Conservation (phyloP, 2,888 invertebrate genomes). For the Pollenia griseotomentosa region DNA sequence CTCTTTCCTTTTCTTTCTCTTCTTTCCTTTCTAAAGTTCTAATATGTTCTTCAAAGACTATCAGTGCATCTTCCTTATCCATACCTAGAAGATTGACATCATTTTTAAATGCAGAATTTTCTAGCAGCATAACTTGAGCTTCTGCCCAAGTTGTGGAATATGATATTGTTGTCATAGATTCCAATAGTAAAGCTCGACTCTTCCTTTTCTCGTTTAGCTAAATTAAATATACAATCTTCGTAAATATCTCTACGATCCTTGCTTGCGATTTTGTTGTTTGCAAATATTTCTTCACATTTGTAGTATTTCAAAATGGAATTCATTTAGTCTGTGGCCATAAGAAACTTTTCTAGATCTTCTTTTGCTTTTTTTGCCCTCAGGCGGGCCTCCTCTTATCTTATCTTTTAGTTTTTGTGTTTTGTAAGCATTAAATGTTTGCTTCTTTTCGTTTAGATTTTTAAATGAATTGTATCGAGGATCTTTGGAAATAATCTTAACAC, state of each 20-base stretch:
- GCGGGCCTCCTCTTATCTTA: slow-evolving; percentile 97
- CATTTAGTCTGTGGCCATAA: slow-evolving; percentile 94
- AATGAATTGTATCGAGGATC: slow-evolving; percentile 95
- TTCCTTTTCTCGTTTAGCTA: slow-evolving; percentile 97
- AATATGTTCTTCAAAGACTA: slow-evolving; percentile 99
- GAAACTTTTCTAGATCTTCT: slow-evolving; percentile 97
- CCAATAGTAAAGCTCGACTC: slow-evolving; percentile 95
- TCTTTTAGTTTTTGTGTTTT: slow-evolving; percentile 99
- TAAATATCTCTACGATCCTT: slow-evolving; percentile 97
- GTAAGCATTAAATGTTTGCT: slow-evolving; percentile 99
- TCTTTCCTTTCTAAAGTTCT: slow-evolving; percentile 96
- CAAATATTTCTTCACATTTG: slow-evolving; percentile 94
- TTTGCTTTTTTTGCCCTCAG: slow-evolving; percentile 96
- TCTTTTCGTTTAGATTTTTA: slow-evolving; percentile 97
- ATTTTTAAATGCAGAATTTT: slow-evolving; percentile 96
- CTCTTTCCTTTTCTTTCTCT: slow-evolving; percentile 94
- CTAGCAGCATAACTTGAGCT: slow-evolving; percentile 96
- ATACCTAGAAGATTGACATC: slow-evolving; percentile 93
- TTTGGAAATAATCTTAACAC: slow-evolving; percentile 96
- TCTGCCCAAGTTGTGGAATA: slow-evolving; percentile 99
- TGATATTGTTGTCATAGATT: slow-evolving; percentile 97
- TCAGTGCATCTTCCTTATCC: slow-evolving; percentile 99
- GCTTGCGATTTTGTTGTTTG: slow-evolving; percentile 90
- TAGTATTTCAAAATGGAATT: slow-evolving; percentile 96
- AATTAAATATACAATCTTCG: slow-evolving; percentile 96